phyloP scores from a whole-genome alignment of 1,140 invertebrate genomes.

The Leguminivora glycinivorella region DNA sequence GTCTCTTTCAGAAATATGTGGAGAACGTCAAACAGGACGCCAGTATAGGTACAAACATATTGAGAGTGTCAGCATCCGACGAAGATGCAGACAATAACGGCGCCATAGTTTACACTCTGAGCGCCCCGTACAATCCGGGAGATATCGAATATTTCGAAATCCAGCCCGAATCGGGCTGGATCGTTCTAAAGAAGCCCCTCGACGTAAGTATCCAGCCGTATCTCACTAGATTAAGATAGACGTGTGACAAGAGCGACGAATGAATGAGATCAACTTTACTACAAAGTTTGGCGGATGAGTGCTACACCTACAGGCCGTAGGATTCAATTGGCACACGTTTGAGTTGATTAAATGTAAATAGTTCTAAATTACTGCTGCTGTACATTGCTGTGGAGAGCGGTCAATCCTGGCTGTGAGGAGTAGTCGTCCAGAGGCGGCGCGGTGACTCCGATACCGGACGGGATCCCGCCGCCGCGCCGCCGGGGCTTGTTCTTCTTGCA shows the following conservation, averaged over 20 bases:
- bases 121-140: slow-evolving; percentile 89
- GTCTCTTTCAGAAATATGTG: slow-evolving; percentile 91
- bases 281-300: slow-evolving; percentile 79
- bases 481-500: slow-evolving; percentile 79
- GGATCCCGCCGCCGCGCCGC: slow-evolving; percentile 39
- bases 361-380: slow-evolving; percentile 77
- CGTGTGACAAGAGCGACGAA: slow-evolving; percentile 63
- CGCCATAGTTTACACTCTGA: slow-evolving; percentile 94
- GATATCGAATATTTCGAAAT: slow-evolving; percentile 97
- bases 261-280: slow-evolving; percentile 76
- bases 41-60: slow-evolving; percentile 95
- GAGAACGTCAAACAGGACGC: slow-evolving; percentile 98
- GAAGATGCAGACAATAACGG: slow-evolving; percentile 98
- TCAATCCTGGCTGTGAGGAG: slow-evolving; percentile 78
- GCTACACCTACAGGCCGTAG: slow-evolving; percentile 76
- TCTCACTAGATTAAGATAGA: slow-evolving; percentile 39
- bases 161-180: slow-evolving; percentile 97
- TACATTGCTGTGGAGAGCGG: slow-evolving; percentile 74
- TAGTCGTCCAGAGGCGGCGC: slow-evolving; percentile 76
- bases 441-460: slow-evolving; percentile 42
- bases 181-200: slow-evolving; percentile 94
- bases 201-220: slow-evolving; percentile 89
- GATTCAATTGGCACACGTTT: slow-evolving; percentile 78
- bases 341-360: slow-evolving; percentile 75
- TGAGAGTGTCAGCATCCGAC: slow-evolving; percentile 95